These are phyloP conservation scores for Anthoptus insignis DNA, from an alignment of 2,888 invertebrate genomes.

Conservation along the genomic window DNA sequence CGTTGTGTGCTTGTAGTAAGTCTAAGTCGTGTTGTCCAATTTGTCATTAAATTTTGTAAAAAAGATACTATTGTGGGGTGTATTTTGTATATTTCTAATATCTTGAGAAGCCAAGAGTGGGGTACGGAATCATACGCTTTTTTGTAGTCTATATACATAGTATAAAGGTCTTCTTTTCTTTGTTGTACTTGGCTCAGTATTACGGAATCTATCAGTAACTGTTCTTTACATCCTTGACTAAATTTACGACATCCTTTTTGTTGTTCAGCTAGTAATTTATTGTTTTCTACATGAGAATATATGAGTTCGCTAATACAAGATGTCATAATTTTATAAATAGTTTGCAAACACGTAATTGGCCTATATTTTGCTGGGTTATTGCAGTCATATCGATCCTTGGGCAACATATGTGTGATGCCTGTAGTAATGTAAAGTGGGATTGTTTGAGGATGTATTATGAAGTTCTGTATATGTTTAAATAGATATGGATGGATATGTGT, in stretches of 20 bases:
- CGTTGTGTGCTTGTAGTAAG: neutral
- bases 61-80: no score
- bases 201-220: slow-evolving; percentile 30
- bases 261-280: neutral
- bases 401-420: neutral
- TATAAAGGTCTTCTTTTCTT: slow-evolving; percentile 1
- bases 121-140: slow-evolving; percentile 32
- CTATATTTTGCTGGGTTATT: neutral
- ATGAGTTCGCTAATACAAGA: neutral
- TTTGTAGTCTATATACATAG: slow-evolving; percentile 23
- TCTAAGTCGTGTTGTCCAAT: neutral
- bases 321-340: neutral
- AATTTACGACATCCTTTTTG: neutral
- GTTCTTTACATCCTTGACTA: slow-evolving; percentile 38
- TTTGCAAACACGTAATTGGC: neutral
- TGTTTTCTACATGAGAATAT: neutral
- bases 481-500: slow-evolving; percentile 24
- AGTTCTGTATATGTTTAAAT: slow-evolving; percentile 7
- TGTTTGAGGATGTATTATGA: slow-evolving; percentile 20
- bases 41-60: neutral
- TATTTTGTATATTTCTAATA: slow-evolving; percentile 22
- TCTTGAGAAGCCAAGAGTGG: slow-evolving; percentile 14
- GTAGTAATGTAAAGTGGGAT: slow-evolving; percentile 1
- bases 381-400: neutral
- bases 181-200: slow-evolving; percentile 27